Percentiles rank a stretch among this genome's conserved stretches.
Conservation (phyloP, 1,140 invertebrate genomes). For the Zaprionus taronus region DNA sequence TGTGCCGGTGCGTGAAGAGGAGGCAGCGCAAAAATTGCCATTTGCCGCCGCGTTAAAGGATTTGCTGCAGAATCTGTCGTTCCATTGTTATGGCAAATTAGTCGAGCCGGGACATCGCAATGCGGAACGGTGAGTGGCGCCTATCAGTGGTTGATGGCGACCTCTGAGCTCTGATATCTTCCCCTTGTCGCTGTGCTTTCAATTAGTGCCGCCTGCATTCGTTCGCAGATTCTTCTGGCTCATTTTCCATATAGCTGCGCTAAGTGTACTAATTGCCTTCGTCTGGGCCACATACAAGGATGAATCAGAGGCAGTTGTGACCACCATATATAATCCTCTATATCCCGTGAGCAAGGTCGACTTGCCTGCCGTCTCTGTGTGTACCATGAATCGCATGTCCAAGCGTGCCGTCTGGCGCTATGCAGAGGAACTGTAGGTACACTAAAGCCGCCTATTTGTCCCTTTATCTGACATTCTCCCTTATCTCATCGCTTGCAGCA, state of each 20-base stretch:
- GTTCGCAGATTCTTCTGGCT: constrained; percentile 85
- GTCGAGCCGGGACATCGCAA: constrained; percentile 70
- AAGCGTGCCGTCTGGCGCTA: constrained; percentile 84
- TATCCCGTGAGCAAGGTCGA: constrained; percentile 86
- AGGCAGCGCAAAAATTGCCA: constrained; percentile 68
- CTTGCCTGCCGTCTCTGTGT: constrained; percentile 87
- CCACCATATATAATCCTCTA: constrained; percentile 86
- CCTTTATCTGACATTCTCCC: background rate
- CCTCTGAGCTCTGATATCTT: background rate
- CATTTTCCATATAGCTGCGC: constrained; percentile 85
- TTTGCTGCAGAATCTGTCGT: constrained; percentile 80
- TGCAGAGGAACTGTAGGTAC: constrained; percentile 85
- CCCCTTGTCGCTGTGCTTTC: constrained; percentile 29
- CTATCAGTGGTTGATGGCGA: background rate
- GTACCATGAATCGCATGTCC: constrained; percentile 86
- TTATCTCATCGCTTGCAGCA: constrained; percentile 34
- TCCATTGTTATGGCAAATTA: constrained; percentile 83
- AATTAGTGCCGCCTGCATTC: constrained; percentile 56
- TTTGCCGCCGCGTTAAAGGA: constrained; percentile 78
- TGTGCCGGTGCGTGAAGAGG: constrained; percentile 26
- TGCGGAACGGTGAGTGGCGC: constrained; percentile 70
- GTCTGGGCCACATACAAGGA: constrained; percentile 85
- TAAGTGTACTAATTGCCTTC: constrained; percentile 85
- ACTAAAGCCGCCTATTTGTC: too few species aligned
- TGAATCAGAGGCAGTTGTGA: constrained; percentile 85